Evolutionary conservation across 2,113 vertebrate genomes (phyloP), one percentile per base, ranked within the genome.

Genomic region (Lucifuga dentata): DNA sequence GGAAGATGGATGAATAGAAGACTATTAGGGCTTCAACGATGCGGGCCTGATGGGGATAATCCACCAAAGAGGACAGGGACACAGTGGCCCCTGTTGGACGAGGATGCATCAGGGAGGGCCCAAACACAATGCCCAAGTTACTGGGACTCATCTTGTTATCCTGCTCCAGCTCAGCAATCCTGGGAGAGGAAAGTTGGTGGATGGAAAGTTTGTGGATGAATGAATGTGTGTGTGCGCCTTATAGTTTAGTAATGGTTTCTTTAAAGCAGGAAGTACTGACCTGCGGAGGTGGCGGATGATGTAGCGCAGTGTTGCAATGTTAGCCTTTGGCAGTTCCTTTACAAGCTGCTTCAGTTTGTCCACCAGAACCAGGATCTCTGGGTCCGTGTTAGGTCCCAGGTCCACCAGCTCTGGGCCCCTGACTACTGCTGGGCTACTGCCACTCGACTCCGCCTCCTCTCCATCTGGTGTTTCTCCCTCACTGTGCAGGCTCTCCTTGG

Each of bases 91-190:
- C 95, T 0, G 95, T 96, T n/a, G 97, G 98, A 33, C 96, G 91
- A 0, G 98, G 97, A 0, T 97, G 94, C 92, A 99, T 96, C 85
- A 99, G 85, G 0, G 97, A 96, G 0, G 97, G 98, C 3, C 98
- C 98, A 0, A 99, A 99, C 44, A 99, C 96, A 0, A 99, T 98
- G 52, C 96, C 98, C 72, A 99, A 81, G 88, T 98, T 99, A 81
- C 93, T 93, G 0, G 98, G 92, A 39, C 95, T 97, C 98, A 99
- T 99, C 85, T 98, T 99, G 89, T 99, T 99, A 5, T 96, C 93
- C n/a, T 96, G 88, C 15, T 99, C 97, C 21, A 95, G 87, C 63
- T 96, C 95, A 57, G 95, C 94, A 3, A 99, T 95, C 90, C 98
- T 99, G 86, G n/a, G 19, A 24, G 1, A 16, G 49, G 11, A 3